A percentile compares a stretch with the other conserved stretches of the same genome.
These are phyloP conservation scores for Meleagris gallopavo DNA, from an alignment of 2,113 vertebrate species.

Conservation along the genomic window DNA sequence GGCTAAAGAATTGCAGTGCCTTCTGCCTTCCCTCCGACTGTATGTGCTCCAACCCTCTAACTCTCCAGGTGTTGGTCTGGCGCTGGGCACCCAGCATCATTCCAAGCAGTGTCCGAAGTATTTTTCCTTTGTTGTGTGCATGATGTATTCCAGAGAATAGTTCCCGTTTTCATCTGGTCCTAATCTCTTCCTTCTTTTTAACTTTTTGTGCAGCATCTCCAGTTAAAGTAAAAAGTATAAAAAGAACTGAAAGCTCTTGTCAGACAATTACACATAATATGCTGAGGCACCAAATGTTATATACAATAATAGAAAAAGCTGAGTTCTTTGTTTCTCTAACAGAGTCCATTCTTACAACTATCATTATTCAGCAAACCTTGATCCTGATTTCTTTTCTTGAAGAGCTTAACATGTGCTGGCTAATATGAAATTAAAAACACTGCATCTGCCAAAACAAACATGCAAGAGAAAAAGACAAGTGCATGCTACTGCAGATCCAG, in stretches of 20 bases:
- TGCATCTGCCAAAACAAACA: not conserved
- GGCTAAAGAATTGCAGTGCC: not conserved
- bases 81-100: not conserved
- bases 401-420: not conserved
- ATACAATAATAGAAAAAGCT: not conserved
- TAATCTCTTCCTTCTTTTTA: not conserved
- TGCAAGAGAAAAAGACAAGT: not conserved
- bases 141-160: not conserved
- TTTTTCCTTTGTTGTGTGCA: not conserved
- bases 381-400: not conserved
- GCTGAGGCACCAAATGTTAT: not conserved
- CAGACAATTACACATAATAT: not conserved
- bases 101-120: not conserved
- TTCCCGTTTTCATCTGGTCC: not conserved
- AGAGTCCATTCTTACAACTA: not conserved
- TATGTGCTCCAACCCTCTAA: rapidly evolving
- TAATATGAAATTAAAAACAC: not conserved
- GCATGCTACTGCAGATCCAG: not conserved
- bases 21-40: not conserved
- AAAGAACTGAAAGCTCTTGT: not conserved
- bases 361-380: not conserved
- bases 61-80: rapidly evolving
- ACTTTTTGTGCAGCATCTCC: not conserved
- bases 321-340: not conserved
- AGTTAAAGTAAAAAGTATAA: too few relatives aligned